phyloP scores from a whole-genome alignment of 2,888 invertebrate species.

The Tuberolachnus salignus region DNA sequence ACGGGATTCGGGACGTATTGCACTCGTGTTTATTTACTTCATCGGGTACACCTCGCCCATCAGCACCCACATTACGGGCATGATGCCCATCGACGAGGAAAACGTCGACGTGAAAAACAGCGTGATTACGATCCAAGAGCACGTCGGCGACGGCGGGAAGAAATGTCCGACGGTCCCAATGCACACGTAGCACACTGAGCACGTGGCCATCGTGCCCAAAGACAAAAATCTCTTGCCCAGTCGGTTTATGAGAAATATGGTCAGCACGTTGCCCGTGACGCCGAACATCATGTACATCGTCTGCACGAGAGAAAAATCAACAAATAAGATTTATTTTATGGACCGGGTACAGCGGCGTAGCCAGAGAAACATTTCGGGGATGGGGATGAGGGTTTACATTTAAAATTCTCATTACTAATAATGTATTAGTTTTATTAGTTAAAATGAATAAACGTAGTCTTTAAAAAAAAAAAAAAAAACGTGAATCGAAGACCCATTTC shows the following conservation, averaged over 20 bases:
- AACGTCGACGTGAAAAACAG: slow-evolving; percentile 31
- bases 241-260: slow-evolving; percentile 4
- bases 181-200: slow-evolving; percentile 22
- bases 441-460: too few species aligned
- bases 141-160: background rate
- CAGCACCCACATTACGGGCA: slow-evolving; percentile 23
- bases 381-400: too few species aligned
- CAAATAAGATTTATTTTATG: too few species aligned
- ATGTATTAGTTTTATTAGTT: too few species aligned
- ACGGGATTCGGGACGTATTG: background rate
- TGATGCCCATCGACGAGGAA: slow-evolving; percentile 33
- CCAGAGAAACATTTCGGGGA: too few species aligned
- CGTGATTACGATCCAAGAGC: slow-evolving; percentile 25
- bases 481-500: too few species aligned
- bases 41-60: slow-evolving; percentile 43
- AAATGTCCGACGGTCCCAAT: slow-evolving; percentile 21
- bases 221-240: slow-evolving; percentile 35
- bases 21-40: slow-evolving; percentile 15
- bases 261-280: slow-evolving; percentile 20
- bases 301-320: background rate
- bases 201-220: slow-evolving; percentile 18
- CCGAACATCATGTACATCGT: slow-evolving; percentile 8
- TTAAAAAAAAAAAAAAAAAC: too few species aligned
- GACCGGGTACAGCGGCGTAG: too few species aligned
- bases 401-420: too few species aligned